Evolutionary conservation across 2,797 vertebrate species (phyloP), one percentile per base, ranked within the genome.

Genomic region (Loris lydekkerianus): DNA sequence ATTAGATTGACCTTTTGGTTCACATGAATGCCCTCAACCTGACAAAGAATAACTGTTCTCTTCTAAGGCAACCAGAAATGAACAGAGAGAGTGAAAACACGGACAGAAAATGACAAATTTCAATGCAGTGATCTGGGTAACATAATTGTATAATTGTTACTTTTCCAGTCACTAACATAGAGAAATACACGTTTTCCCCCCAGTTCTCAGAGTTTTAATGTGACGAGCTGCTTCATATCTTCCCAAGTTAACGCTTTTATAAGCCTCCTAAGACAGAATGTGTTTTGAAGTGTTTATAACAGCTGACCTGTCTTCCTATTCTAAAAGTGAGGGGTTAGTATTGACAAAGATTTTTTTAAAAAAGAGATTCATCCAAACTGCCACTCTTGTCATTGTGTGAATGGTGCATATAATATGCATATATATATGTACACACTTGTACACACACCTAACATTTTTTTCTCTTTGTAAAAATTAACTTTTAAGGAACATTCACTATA

Each of bases 1-100:
- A 98, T 99, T 98, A 98, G 97, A 97, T 93, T 98, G 98, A 98
- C 98, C 98, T 98, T 98, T 98, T 94, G 73, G 94, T 98, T 98
- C 97, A 98, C 97, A 98, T 97, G 96, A 89, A 95, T 98, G 97
- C 97, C 98, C 98, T 98, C 97, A 97, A 95, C 98, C 97, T 98
- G 98, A 98, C 97, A 97, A 98, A 98, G 96, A 98, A 97, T 96
- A 97, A 97, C 97, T 98, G 77, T 90, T 98, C 56, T 98, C 94
- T 97, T 97, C 89, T 96, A 98, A 97, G 87, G 85, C 91, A 97
- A 97, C 91, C 89, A 96, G 94, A 97, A 98, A 97, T 93, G 94
- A 97, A 95, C 92, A 97, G 82, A 97, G 93, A 97, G 97, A 98
- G 72, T 97, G 97, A 98, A 98, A 98, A 98, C 81, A 97, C 78